These are phyloP conservation scores for Caenorhabditis inopinata DNA, from an alignment of 1,140 invertebrate species.

Conservation along the genomic window DNA sequence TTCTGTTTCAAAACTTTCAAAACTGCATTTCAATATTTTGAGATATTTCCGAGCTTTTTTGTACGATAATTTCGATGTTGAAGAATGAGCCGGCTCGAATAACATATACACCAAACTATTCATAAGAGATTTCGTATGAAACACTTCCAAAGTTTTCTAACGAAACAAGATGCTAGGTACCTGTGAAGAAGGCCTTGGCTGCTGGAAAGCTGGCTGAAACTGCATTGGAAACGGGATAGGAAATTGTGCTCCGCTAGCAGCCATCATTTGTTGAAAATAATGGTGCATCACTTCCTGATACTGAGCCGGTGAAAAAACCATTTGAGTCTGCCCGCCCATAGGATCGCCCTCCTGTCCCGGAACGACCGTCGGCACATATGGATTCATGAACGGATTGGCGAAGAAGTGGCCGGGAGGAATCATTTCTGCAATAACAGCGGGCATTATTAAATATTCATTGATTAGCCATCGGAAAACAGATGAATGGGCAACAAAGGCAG, in stretches of 20 bases:
- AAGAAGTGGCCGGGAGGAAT: slow-evolving; percentile 55
- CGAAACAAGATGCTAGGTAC: too few species aligned
- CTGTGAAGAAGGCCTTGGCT: not conserved
- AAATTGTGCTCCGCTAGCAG: slow-evolving; percentile 11
- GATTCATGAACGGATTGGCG: slow-evolving; percentile 62
- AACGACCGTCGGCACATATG: slow-evolving; percentile 47
- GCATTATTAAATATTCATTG: too few species aligned
- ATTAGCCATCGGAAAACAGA: too few species aligned
- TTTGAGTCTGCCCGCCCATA: slow-evolving; percentile 14
- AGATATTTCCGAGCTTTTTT: too few species aligned
- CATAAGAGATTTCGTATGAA: too few species aligned
- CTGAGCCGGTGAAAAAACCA: slow-evolving; percentile 55
- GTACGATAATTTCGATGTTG: too few species aligned
- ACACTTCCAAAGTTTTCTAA: too few species aligned
- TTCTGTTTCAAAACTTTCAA: too few species aligned
- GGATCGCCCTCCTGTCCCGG: slow-evolving; percentile 28
- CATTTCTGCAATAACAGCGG: slow-evolving; percentile 46
- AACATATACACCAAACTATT: too few species aligned
- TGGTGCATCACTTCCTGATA: slow-evolving; percentile 65
- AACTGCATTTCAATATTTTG: too few species aligned
- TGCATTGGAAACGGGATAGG: slow-evolving; percentile 36
- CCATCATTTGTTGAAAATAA: slow-evolving; percentile 54
- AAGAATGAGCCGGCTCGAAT: too few species aligned
- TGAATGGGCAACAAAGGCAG: too few species aligned
- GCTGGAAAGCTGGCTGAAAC: slow-evolving; percentile 16